Conservation (phyloP, 2,797 vertebrate genomes). For the Eidolon dupreanum region DNA sequence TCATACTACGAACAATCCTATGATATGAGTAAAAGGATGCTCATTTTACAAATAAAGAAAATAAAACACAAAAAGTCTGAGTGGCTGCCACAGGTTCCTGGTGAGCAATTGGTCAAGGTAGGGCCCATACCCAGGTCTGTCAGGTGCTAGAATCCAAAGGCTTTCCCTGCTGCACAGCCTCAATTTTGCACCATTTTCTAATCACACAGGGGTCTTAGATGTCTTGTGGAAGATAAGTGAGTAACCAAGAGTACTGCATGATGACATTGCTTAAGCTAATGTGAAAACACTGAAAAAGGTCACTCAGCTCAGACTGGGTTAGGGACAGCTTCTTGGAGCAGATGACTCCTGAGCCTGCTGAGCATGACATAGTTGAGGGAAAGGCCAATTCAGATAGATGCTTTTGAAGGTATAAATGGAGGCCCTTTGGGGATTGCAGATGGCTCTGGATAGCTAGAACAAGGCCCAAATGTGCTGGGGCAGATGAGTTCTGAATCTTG, state of each 20-base stretch:
- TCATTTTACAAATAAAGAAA: neutral
- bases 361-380: neutral
- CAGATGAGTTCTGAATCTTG: neutral
- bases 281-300: neutral
- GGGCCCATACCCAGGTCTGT: neutral
- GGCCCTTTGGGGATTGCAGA: neutral
- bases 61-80: neutral
- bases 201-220: neutral
- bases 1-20: neutral
- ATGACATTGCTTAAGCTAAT: neutral
- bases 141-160: neutral
- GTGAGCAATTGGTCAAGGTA: neutral
- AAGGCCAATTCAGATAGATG: neutral
- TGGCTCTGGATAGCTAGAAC: neutral
- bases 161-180: neutral
- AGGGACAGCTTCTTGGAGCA: neutral
- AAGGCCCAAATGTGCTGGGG: neutral
- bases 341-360: no score
- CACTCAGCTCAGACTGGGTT: neutral
- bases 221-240: neutral
- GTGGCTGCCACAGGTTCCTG: neutral
- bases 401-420: neutral
- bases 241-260: neutral
- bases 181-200: neutral
- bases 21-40: neutral